These are phyloP conservation scores for Natator depressus DNA, from an alignment of 2,113 vertebrate species.

Conservation along the genomic window DNA sequence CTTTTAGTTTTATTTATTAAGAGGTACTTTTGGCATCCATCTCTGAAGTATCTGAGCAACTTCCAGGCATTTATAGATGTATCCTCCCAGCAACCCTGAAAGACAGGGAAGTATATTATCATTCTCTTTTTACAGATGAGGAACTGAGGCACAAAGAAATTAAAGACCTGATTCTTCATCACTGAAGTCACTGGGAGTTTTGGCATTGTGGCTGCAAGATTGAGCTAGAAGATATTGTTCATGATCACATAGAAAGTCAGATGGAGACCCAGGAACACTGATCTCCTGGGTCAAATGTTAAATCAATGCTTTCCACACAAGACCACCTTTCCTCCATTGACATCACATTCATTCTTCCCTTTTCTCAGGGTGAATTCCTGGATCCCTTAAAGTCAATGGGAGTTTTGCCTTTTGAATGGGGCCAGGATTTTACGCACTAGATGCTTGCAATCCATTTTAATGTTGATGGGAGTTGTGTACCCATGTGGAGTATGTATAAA, in stretches of 20 bases:
- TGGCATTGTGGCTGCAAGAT: background rate
- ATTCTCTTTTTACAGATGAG: background rate
- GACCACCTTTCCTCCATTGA: background rate
- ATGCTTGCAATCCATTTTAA: background rate
- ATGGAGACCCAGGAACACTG: background rate
- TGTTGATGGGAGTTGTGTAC: background rate
- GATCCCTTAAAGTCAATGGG: background rate
- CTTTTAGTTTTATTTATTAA: background rate
- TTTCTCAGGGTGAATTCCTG: background rate
- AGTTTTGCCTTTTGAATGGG: background rate
- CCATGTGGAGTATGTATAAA: background rate
- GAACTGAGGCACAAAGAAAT: rapidly evolving
- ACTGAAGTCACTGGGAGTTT: background rate
- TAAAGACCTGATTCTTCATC: background rate
- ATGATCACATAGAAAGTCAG: background rate
- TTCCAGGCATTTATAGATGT: background rate
- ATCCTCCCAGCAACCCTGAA: background rate
- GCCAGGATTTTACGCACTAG: background rate
- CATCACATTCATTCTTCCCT: too few relatives aligned
- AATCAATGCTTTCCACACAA: background rate
- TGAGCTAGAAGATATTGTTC: background rate
- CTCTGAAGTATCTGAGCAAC: background rate
- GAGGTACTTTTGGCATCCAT: background rate
- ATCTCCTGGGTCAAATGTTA: background rate
- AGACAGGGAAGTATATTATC: background rate